Evolutionary conservation across 2,888 invertebrate genomes (phyloP), one percentile per base, ranked within the genome.

Genomic region (Cyaniris semiargus): DNA sequence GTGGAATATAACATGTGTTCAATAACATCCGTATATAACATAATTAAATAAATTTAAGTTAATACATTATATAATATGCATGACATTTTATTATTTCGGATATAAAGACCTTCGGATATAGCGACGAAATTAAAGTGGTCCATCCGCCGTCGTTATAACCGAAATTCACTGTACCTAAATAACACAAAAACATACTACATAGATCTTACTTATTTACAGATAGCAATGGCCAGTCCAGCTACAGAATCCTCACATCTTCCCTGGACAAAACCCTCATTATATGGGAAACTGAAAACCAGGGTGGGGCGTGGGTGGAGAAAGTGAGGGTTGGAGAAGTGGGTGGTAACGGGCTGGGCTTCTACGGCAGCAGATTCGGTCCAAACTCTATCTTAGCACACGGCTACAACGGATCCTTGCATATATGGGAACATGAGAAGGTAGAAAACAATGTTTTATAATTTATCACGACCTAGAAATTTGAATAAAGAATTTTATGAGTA

Each of bases 291-390:
- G 96, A 90, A 44, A 75, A 95, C 10, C 83, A 76, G 74, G 82
- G 23, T 7, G 96, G 95, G 0, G 94, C 97, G 74, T 99, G 99
- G 99, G 93, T 96, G 79, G 98, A 98, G 85, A 95, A 95, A 76
- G 95, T 96, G 1, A 94, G 98, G 70, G 96, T 99, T 2, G 99
- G 99, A 0, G 98, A 98, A 87, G 97, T 98, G 27, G 99, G 99
- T 0, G 99, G 99, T 0, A 98, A 97, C 87, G 97, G 97, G 0
- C 94, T 98, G n/a, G 99, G 99, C 3, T 98, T 98, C 89, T 98
- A 97, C 86, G 98, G 98, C 2, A 97, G 97, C 77, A 95, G 96
- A 86, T 97, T 97, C 89, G 95, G 96, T 23, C 95, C 96, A 0
- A 88, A 94, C 38, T 94, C 95, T 0, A 96, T 99, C 76, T 87